phyloP scores from a whole-genome alignment of 2,113 vertebrate species.

The Nicator chloris region DNA sequence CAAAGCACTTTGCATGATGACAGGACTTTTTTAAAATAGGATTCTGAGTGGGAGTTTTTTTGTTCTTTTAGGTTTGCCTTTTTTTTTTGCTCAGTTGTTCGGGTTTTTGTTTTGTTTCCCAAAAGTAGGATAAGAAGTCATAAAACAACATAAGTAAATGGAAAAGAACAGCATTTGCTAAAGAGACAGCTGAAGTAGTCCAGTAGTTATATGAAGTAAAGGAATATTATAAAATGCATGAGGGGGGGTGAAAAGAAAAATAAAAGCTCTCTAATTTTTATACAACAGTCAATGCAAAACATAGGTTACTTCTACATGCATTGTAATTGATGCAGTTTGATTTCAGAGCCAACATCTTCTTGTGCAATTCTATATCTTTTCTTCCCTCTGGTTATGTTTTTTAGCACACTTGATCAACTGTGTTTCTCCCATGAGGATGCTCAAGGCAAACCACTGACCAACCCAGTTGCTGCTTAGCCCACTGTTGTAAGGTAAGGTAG shows the following conservation, averaged over 20 bases:
- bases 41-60: background rate
- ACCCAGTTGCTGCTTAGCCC: accelerated
- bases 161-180: background rate
- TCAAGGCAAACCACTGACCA: background rate
- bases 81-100: background rate
- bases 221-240: background rate
- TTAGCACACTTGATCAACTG: background rate
- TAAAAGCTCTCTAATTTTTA: background rate
- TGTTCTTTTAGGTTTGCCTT: background rate
- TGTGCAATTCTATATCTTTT: background rate
- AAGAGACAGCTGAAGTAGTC: background rate
- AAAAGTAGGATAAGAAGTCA: background rate
- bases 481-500: accelerated
- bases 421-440: background rate
- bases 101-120: background rate
- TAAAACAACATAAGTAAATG: background rate
- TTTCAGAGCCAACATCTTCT: background rate
- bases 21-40: background rate
- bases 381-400: background rate
- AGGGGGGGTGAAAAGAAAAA: accelerated
- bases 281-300: background rate
- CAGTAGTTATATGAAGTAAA: background rate
- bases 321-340: background rate
- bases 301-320: background rate
- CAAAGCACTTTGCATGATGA: background rate